Conservation (phyloP, 1,140 invertebrate species). For the Lasaia peninsularis region DNA sequence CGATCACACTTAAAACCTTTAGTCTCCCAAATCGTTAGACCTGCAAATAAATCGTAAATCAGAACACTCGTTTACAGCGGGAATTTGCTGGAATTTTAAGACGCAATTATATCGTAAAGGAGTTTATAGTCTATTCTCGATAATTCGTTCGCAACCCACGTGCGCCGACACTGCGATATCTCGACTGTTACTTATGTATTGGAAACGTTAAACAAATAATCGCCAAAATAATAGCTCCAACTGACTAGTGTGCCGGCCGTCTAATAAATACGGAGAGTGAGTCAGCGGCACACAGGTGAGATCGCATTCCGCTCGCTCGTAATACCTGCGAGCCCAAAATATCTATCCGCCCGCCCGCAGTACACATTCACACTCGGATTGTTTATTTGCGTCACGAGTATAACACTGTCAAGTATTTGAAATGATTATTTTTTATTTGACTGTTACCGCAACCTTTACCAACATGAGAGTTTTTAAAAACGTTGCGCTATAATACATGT, state of each 20-base stretch:
- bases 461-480: too few species aligned
- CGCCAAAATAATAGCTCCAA: neutral
- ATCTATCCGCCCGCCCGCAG: constrained; percentile 45
- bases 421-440: too few species aligned
- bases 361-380: constrained; percentile 34
- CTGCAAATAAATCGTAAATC: constrained; percentile 67
- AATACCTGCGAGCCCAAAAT: constrained; percentile 73
- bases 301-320: constrained; percentile 64
- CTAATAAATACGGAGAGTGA: constrained; percentile 64
- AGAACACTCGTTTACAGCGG: constrained; percentile 16
- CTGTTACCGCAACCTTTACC: too few species aligned
- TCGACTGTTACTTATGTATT: neutral
- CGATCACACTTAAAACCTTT: constrained; percentile 58
- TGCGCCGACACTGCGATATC: neutral
- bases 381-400: constrained; percentile 43
- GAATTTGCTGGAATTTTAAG: constrained; percentile 13
- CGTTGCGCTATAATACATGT: too few species aligned
- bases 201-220: constrained; percentile 8
- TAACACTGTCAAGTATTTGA: too few species aligned
- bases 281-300: constrained; percentile 71
- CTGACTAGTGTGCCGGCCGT: constrained; percentile 24
- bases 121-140: neutral
- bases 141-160: neutral
- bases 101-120: neutral
- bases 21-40: constrained; percentile 56